Evolutionary conservation across 2,797 vertebrate genomes (phyloP).

Genomic region (Gymnothorax javanicus): DNA sequence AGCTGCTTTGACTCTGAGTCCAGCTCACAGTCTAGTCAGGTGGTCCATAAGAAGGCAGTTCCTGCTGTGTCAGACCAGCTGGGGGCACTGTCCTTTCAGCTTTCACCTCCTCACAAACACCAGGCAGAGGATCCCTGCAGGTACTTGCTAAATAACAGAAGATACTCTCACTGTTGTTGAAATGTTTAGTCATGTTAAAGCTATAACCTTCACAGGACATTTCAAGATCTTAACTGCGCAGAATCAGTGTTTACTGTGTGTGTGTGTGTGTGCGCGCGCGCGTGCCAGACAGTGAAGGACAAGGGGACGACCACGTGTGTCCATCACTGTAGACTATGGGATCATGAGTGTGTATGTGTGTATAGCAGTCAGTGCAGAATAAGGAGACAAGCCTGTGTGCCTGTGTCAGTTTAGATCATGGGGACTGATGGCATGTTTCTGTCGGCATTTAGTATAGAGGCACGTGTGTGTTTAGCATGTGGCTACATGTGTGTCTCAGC

Average conservation of each 20-base stretch:
- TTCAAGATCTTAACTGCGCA: too few relatives aligned
- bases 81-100: constrained; percentile 60
- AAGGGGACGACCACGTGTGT: too few relatives aligned
- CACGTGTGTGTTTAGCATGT: not conserved
- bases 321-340: too few relatives aligned
- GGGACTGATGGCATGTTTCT: not conserved
- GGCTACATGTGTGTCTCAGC: not conserved
- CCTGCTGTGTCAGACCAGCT: constrained; percentile 78
- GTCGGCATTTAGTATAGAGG: not conserved
- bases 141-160: constrained; percentile 41
- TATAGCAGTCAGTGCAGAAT: too few relatives aligned
- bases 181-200: too few relatives aligned
- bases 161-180: too few relatives aligned
- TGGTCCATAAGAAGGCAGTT: constrained; percentile 82
- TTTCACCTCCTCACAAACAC: constrained; percentile 53
- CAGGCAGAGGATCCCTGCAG: constrained; percentile 68
- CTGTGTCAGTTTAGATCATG: too few relatives aligned
- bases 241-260: too few relatives aligned
- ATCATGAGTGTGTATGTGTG: too few relatives aligned
- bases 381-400: too few relatives aligned
- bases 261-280: not conserved
- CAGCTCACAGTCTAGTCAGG: constrained; percentile 85
- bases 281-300: not conserved
- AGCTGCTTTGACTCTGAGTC: constrained; percentile 85
- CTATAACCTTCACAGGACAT: too few relatives aligned